phyloP scores from a whole-genome alignment of 1,140 invertebrate species.

The Ceratosolen fusciceps region DNA sequence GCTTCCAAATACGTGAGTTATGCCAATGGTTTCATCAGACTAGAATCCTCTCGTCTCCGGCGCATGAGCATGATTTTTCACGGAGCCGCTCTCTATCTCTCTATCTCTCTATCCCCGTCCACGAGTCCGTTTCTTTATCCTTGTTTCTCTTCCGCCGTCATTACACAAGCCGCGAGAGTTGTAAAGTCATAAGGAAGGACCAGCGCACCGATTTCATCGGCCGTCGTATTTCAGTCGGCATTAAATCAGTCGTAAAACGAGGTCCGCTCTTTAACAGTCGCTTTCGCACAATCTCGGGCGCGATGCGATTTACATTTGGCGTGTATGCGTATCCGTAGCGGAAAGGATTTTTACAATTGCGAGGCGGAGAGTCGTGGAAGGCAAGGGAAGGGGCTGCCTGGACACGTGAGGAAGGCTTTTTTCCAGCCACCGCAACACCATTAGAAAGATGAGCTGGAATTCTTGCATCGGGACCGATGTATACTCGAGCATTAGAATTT shows the following conservation, averaged over 20 bases:
- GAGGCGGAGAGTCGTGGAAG: background rate
- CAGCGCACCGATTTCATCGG: conserved; percentile 61
- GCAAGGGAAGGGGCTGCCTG: background rate
- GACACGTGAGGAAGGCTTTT: background rate
- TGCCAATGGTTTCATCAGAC: background rate
- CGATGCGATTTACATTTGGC: conserved; percentile 44
- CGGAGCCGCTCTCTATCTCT: background rate
- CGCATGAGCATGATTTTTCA: background rate
- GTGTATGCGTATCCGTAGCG: background rate
- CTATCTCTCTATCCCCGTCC: background rate
- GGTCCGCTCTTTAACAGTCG: conserved; percentile 16
- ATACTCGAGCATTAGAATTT: background rate
- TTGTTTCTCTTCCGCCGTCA: background rate
- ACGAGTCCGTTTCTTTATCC: background rate
- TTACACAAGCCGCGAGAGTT: conserved; percentile 47
- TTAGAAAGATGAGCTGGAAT: background rate
- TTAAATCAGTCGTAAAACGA: conserved; percentile 63
- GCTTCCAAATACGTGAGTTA: background rate
- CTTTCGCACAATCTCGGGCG: conserved; percentile 38
- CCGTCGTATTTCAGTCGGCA: conserved; percentile 59
- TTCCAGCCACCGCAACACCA: background rate
- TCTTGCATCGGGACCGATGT: background rate
- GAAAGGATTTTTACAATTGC: background rate
- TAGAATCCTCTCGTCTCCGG: background rate
- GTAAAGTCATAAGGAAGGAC: conserved; percentile 61